These are phyloP conservation scores for Leptosomus discolor DNA, from an alignment of 2,113 vertebrate species.

Conservation along the genomic window DNA sequence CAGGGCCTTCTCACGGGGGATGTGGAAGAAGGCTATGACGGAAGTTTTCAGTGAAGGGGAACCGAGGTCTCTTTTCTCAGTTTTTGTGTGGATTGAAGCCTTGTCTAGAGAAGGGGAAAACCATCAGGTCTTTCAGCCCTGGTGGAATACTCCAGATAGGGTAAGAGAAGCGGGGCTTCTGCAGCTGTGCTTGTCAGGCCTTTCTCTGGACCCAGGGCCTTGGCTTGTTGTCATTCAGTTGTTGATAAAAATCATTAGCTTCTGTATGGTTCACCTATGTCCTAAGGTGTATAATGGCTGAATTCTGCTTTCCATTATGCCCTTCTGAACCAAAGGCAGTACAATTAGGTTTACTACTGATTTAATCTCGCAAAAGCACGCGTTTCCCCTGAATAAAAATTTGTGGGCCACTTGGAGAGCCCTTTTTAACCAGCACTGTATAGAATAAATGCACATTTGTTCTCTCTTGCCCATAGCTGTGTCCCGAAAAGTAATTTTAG, in stretches of 20 bases:
- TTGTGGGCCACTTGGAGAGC: not conserved
- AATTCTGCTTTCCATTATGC: not conserved
- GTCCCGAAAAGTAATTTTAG: slow-evolving; percentile 6
- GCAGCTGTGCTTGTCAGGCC: not conserved
- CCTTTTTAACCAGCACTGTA: not conserved
- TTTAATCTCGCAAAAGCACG: not conserved
- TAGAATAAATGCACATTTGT: not conserved
- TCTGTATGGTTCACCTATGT: not conserved
- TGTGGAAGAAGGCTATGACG: not conserved
- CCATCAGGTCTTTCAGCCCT: not conserved
- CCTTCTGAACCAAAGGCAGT: not conserved
- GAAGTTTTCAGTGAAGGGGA: not conserved
- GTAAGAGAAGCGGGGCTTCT: not conserved
- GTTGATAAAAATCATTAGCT: not conserved
- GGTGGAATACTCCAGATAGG: not conserved
- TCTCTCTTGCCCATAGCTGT: not conserved
- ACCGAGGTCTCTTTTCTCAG: not conserved
- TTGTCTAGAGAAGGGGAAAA: not conserved
- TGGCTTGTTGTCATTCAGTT: not conserved
- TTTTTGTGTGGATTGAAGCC: not conserved
- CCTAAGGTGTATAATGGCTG: not conserved
- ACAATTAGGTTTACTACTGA: not conserved
- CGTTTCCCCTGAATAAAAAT: not conserved
- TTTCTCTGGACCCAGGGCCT: not conserved
- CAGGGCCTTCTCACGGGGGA: not conserved